These are phyloP conservation scores for Melanostoma mellinum DNA, from an alignment of 2,888 invertebrate species.

Conservation along the genomic window DNA sequence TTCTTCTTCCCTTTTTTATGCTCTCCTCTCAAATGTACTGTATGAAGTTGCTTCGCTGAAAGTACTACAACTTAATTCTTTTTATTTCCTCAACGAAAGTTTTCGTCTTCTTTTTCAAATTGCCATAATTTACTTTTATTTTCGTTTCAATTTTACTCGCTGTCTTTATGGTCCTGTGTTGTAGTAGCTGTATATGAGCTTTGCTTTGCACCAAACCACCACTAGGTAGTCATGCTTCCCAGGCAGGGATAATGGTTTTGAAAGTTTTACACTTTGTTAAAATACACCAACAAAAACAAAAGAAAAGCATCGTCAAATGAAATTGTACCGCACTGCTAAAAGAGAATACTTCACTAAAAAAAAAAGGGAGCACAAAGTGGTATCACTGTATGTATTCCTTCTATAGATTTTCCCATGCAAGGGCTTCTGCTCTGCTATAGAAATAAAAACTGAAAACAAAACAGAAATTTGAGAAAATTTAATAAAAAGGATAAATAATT, in stretches of 20 bases:
- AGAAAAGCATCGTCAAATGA: slow-evolving; percentile 65
- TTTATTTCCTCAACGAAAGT: slow-evolving; percentile 68
- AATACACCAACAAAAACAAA: slow-evolving; percentile 36
- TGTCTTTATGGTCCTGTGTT: slow-evolving; percentile 40
- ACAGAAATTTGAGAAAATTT: slow-evolving; percentile 66
- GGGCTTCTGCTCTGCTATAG: background rate
- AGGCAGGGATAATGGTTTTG: slow-evolving; percentile 66
- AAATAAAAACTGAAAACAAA: slow-evolving; percentile 22
- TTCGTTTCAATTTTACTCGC: slow-evolving; percentile 69
- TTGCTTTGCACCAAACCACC: slow-evolving; percentile 9
- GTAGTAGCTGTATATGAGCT: slow-evolving; percentile 1
- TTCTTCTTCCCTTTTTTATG: background rate
- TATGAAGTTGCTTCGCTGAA: background rate
- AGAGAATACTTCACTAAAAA: slow-evolving; percentile 16
- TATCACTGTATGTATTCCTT: background rate
- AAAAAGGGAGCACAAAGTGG: slow-evolving; percentile 31
- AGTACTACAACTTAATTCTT: slow-evolving; percentile 63
- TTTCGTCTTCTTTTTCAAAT: slow-evolving; percentile 67
- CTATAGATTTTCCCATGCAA: background rate
- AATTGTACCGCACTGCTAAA: slow-evolving; percentile 56
- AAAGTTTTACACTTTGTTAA: slow-evolving; percentile 67
- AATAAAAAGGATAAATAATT: slow-evolving; percentile 72
- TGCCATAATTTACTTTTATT: slow-evolving; percentile 73
- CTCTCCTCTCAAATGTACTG: slow-evolving; percentile 8
- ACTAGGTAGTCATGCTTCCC: slow-evolving; percentile 21